Evolutionary conservation across 2,113 vertebrate species (phyloP).

Genomic region (Mastomys coucha): DNA sequence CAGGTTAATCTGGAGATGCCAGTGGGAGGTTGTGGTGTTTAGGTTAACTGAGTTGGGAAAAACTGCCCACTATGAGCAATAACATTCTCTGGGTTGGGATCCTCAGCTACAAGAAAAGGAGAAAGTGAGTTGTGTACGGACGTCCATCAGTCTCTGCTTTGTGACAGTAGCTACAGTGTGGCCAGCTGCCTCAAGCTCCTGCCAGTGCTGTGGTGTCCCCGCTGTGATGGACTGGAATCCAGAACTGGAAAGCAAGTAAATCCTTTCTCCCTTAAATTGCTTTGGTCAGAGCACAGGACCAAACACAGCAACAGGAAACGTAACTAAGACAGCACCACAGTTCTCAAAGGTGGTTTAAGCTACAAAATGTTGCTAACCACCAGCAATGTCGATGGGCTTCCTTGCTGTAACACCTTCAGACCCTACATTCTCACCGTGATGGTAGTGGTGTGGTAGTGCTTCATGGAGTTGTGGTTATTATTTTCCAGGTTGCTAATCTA

Average conservation of each 20-base stretch:
- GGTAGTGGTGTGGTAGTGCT: neutral
- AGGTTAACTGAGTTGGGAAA: neutral
- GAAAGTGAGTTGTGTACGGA: neutral
- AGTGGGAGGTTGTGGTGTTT: neutral
- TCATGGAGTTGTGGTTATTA: neutral
- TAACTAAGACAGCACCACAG: neutral
- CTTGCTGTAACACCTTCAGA: neutral
- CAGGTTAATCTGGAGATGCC: neutral
- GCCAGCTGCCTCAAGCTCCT: neutral
- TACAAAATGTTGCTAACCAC: neutral
- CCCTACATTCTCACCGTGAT: neutral
- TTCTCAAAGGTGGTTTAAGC: neutral
- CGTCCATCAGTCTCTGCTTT: neutral
- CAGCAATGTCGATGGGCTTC: neutral
- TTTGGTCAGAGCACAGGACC: neutral
- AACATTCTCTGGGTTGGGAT: neutral
- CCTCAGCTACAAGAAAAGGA: neutral
- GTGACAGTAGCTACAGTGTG: neutral
- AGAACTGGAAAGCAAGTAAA: neutral
- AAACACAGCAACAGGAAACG: neutral
- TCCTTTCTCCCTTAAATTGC: neutral
- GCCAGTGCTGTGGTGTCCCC: neutral
- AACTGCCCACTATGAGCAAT: too few relatives aligned
- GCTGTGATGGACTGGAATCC: neutral
- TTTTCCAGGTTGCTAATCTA: constrained; percentile 41